Base-by-base conservation (phyloP, 2,113 vertebrate species). In the Podocnemis expansa region DNA sequence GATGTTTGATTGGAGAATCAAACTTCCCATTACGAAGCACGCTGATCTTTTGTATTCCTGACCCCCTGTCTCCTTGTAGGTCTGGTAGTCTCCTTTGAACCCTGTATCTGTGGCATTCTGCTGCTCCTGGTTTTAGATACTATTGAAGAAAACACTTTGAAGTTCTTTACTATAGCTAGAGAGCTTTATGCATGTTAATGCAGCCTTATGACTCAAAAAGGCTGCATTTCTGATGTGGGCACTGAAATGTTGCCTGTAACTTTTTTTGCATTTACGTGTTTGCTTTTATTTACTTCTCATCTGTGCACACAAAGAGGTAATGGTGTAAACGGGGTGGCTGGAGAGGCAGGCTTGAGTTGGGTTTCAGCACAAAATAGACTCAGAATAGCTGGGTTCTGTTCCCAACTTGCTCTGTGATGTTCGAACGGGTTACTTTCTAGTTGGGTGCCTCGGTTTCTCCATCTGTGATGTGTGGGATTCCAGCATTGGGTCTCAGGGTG, bases 1-100 rank as follows among this genome's bases (percentile, higher is more conserved):
- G 87, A 78, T 70, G n/a, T 90, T 93, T 92, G 49, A 47, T 49
- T 79, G 78, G 79, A n/a, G 55, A 41, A n/a, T 93, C 0, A 0
- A 76, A 38, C 1, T 0, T 0, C 31, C 38, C 0, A 0, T 84
- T 55, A 25, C 45, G 0, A 1, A 29, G 43, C 51, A 8, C 31
- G 27, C 7, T n/a, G 70, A 24, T 88, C 76, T 25, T 21, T 55
- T 0, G 0, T 38, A 10, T 11, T 85, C 63, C n/a, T 16, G 38
- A 19, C 38, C 38, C 63, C 63, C 17, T 10, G 4, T 70, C 34
- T 34, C 41, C 51, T 52, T 31, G n/a, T 8, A 34, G 12, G 41
- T 73, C 55, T 87, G 49, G 25, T 34, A 47, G 16, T 49, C 13
- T 49, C 19, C 14, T 60, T 45, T 41, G n/a, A 38, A 24, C 73